Conservation (phyloP, 2,888 invertebrate species). For the Platypus cylindrus region DNA sequence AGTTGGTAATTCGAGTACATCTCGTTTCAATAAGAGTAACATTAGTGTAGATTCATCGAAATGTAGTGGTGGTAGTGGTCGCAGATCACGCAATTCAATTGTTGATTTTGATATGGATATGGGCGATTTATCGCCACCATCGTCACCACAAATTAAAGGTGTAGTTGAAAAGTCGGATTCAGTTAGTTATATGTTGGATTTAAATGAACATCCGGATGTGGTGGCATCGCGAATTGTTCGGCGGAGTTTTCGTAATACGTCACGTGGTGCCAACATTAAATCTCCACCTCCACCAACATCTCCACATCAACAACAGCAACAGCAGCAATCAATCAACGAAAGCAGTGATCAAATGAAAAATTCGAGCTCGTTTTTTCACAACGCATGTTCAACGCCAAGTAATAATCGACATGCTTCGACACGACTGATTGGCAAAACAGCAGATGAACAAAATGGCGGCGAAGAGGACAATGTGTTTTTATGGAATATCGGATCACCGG, state of each 20-base stretch:
- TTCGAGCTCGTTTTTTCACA: constrained; percentile 38
- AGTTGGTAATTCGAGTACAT: constrained; percentile 27
- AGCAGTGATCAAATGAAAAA: constrained; percentile 33
- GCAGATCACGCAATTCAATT: constrained; percentile 23
- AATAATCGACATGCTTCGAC: constrained; percentile 23
- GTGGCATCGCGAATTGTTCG: constrained; percentile 58
- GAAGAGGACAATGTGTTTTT: constrained; percentile 19
- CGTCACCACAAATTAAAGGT: constrained; percentile 66
- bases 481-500: constrained; percentile 14
- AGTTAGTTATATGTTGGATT: constrained; percentile 75
- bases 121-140: constrained; percentile 43
- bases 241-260: constrained; percentile 47
- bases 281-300: constrained; percentile 34
- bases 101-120: constrained; percentile 24
- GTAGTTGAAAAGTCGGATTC: constrained; percentile 78
- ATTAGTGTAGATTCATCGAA: constrained; percentile 12
- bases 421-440: constrained; percentile 17
- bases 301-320: constrained; percentile 28
- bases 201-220: constrained; percentile 59
- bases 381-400: constrained; percentile 38
- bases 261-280: too few species aligned
- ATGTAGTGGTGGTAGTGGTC: constrained; percentile 12
- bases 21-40: constrained; percentile 21
- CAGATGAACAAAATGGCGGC: constrained; percentile 17
- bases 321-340: too few species aligned